Conservation (phyloP, 1,140 invertebrate species). For the Drosophila murphyi region DNA sequence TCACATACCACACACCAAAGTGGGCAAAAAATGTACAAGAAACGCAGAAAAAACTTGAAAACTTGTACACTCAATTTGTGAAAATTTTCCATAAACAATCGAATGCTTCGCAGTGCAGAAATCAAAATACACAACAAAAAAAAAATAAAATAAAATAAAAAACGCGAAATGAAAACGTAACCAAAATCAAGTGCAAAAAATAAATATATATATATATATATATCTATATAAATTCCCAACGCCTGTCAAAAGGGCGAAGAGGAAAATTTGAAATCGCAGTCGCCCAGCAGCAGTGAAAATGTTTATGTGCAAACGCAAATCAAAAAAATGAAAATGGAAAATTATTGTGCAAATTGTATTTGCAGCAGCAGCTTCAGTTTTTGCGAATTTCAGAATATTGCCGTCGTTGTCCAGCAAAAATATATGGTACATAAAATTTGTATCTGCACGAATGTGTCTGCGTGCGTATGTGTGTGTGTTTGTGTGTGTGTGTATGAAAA, state of each 20-base stretch:
- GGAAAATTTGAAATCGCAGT: constrained; percentile 17
- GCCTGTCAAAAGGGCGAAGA: constrained; percentile 31
- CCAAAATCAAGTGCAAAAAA: constrained; percentile 39
- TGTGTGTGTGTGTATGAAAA: constrained; percentile 55
- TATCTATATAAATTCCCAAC: constrained; percentile 2
- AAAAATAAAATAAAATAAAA: constrained; percentile 27
- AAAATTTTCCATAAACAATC: constrained; percentile 48
- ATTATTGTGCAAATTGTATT: constrained; percentile 56
- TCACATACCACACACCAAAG: constrained; percentile 46
- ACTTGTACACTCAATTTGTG: constrained; percentile 48
- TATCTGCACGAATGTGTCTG: constrained; percentile 32
- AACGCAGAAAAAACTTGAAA: constrained; percentile 59
- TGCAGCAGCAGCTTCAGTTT: constrained; percentile 57
- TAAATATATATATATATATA: constrained; percentile 8
- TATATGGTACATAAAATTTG: constrained; percentile 80
- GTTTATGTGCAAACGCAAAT: constrained; percentile 23
- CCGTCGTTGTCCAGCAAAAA: constrained; percentile 57
- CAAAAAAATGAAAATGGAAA: constrained; percentile 30
- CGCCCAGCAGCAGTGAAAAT: constrained; percentile 49
- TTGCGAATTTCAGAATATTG: constrained; percentile 18
- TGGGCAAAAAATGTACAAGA: constrained; percentile 52
- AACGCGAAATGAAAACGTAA: constrained; percentile 36
- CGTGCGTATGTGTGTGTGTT: not conserved
- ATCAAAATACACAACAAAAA: not conserved
- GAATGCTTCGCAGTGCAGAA: constrained; percentile 20